Evolutionary conservation across 2,113 vertebrate species (phyloP).

Genomic region (Paramisgurnus dabryanus): DNA sequence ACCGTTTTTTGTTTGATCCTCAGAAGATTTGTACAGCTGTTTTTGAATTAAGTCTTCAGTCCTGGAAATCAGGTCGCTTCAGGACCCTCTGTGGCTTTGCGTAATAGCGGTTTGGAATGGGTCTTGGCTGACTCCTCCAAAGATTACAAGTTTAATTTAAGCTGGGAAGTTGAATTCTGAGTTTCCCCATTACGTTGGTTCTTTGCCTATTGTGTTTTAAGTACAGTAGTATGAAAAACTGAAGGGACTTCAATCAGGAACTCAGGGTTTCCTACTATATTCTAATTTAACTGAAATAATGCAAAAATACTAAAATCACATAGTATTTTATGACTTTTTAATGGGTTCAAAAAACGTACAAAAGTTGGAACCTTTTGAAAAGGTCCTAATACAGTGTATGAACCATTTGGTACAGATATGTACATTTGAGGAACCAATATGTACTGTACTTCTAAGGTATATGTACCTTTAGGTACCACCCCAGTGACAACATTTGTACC

Average conservation of each 20-base stretch:
- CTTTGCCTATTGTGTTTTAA: slow-evolving; percentile 24
- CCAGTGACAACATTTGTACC: too few species aligned
- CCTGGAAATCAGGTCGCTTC: background rate
- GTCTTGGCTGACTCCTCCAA: slow-evolving; percentile 24
- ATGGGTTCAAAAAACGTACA: too few species aligned
- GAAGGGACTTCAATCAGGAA: background rate
- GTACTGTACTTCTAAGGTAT: too few species aligned
- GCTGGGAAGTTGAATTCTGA: slow-evolving; percentile 39
- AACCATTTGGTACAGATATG: too few species aligned
- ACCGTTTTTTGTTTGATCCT: background rate
- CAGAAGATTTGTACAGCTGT: background rate
- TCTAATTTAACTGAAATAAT: slow-evolving; percentile 30
- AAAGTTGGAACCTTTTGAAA: too few species aligned
- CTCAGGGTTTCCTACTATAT: background rate
- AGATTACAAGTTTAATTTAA: slow-evolving; percentile 47
- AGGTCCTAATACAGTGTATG: too few species aligned
- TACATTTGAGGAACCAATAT: too few species aligned
- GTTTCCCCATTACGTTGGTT: slow-evolving; percentile 26
- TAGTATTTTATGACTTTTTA: background rate
- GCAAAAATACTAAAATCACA: slow-evolving; percentile 15
- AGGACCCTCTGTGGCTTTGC: background rate
- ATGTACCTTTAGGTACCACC: too few species aligned
- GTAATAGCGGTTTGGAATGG: slow-evolving; percentile 19
- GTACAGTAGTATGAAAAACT: background rate
- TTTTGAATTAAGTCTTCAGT: background rate